Base-by-base conservation (phyloP, 2,797 vertebrate genomes). In the Trematomus bernacchii region DNA sequence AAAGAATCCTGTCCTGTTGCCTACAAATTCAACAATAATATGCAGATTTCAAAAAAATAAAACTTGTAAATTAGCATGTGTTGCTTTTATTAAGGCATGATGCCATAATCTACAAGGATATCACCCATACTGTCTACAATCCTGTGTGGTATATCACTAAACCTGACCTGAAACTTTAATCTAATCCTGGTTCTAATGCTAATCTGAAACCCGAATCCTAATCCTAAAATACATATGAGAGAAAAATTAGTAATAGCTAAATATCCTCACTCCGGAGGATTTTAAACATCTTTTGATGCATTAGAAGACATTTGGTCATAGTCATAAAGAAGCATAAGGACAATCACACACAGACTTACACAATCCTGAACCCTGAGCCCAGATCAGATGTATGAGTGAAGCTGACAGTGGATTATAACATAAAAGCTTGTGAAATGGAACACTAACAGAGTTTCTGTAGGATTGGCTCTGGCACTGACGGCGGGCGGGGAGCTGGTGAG, bases 401-500 rank as follows among this genome's bases (percentile, higher is more conserved):
- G 73, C 48, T 1, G 33, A 68, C 77, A 71, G 73, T 79, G 77
- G 79, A 86, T 86, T 86, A 84, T 11, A 76, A 73, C 52, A 73
- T 79, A 67, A 79, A 83, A 86, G 73, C 70, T 70, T 65, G 62
- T 67, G 82, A 86, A 76, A 86, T 46, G 76, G 59, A 80, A 80
- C 67, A 65, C 61, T 68, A 43, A 66, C 67, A 52, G 58, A 77
- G 76, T 76, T 75, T 71, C 65, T 73, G 51, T 27, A 9, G 9
- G 71, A 84, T 76, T 65, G 47, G 63, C 71, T 77, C 30, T 57
- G 51, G 70, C 13, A 10, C 44, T 62, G 66, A 85, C 44, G 6
- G 52, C 63, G 1, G 58, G 72, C 54, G 8, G 63, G 46, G 72
- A 82, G 76, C 77, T 48, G 78, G 23, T 71, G 76, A 88, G 68